phyloP scores from a whole-genome alignment of 2,113 vertebrate genomes.

The Elephantulus edwardii region DNA sequence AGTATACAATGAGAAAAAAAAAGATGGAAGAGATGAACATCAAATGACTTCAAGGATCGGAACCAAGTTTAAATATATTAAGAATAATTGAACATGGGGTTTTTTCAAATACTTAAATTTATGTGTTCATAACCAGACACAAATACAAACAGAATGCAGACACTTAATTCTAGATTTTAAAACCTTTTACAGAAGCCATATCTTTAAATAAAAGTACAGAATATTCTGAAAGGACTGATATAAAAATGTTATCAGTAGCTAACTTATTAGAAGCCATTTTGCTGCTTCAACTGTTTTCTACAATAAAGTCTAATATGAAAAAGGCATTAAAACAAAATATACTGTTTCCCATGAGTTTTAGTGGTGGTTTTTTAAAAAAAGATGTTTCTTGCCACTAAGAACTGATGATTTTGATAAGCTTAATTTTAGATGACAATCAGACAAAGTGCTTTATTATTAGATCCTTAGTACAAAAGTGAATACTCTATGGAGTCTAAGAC shows the following conservation, averaged over 20 bases:
- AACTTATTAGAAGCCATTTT: neutral
- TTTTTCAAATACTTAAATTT: conserved; percentile 36
- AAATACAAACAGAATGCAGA: conserved; percentile 56
- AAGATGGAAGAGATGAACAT: neutral
- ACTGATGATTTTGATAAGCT: conserved; percentile 15
- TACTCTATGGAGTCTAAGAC: neutral
- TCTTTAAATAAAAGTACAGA: conserved; percentile 60
- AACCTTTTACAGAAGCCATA: conserved; percentile 54
- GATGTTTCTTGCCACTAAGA: no score
- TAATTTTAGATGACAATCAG: conserved; percentile 27
- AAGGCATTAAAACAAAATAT: no score
- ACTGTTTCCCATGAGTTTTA: no score
- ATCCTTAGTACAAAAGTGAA: neutral
- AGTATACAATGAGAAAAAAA: no score
- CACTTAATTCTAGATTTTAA: conserved; percentile 20
- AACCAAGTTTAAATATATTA: conserved; percentile 17
- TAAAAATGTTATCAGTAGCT: conserved; percentile 26
- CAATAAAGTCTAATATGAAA: no score
- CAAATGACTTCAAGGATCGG: conserved; percentile 24
- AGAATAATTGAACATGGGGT: neutral
- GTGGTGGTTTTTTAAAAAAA: no score
- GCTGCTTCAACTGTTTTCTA: neutral
- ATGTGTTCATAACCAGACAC: conserved; percentile 4
- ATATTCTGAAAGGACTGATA: conserved; percentile 43
- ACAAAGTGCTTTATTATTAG: neutral